Evolutionary conservation across 2,113 vertebrate genomes (phyloP).

Genomic region (Erinaceus europaeus): DNA sequence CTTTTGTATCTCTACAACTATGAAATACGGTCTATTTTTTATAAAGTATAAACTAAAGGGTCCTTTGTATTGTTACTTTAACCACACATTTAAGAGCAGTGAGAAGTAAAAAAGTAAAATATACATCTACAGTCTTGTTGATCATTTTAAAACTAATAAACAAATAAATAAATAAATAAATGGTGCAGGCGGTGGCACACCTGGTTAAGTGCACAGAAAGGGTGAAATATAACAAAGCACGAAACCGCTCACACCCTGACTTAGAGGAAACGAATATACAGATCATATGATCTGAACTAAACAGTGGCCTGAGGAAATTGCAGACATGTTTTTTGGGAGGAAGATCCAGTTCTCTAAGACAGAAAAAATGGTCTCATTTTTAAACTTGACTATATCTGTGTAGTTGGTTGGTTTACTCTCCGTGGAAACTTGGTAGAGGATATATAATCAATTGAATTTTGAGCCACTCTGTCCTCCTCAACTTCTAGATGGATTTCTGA

Average conservation of each 20-base stretch:
- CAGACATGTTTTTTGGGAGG: neutral
- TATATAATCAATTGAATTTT: neutral
- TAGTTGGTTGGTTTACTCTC: too few species aligned
- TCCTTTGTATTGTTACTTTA: neutral
- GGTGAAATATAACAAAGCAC: neutral
- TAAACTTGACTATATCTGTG: neutral
- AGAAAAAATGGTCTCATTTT: neutral
- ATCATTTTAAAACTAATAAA: too few species aligned
- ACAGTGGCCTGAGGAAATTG: neutral
- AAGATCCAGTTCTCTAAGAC: neutral
- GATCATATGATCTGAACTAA: neutral
- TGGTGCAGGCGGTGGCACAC: too few species aligned
- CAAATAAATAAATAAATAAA: too few species aligned
- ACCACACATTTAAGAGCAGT: neutral
- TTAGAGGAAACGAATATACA: neutral
- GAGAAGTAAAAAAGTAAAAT: too few species aligned
- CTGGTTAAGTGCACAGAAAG: too few species aligned
- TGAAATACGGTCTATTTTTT: conserved; percentile 17
- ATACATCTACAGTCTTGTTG: too few species aligned
- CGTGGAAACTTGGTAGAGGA: neutral
- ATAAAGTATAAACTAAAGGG: neutral
- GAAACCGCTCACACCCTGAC: neutral
- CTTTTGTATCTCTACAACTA: neutral
- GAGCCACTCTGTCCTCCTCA: neutral
- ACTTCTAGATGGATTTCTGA: neutral